phyloP scores from a whole-genome alignment of 2,888 invertebrate genomes.

The Philereme transversata region DNA sequence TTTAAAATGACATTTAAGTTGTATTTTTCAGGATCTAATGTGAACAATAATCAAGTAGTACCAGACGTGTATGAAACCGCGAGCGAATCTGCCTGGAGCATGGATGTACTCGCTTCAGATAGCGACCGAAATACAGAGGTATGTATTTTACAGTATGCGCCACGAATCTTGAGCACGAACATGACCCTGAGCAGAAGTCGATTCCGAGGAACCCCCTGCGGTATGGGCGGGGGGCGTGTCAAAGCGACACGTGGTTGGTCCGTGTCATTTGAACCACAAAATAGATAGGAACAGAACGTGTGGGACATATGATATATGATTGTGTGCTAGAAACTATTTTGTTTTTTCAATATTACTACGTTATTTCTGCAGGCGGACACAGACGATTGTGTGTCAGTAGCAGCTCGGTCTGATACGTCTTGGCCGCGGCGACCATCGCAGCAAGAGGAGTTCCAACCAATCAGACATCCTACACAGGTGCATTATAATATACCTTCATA shows the following conservation, averaged over 20 bases:
- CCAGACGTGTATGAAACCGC: conserved; percentile 95
- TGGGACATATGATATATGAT: no score
- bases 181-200: no score
- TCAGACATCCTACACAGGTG: conserved; percentile 41
- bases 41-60: conserved; percentile 59
- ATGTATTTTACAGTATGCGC: background rate
- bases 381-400: conserved; percentile 86
- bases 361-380: conserved; percentile 77
- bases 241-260: no score
- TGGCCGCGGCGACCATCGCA: conserved; percentile 82
- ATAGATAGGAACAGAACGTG: no score
- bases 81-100: conserved; percentile 98
- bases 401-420: conserved; percentile 89
- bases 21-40: conserved; percentile 47
- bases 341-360: no score
- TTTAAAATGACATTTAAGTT: no score
- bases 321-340: no score
- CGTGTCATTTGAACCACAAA: no score
- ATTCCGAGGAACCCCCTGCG: no score
- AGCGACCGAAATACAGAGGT: conserved; percentile 96
- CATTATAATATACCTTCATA: background rate
- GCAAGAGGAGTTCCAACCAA: conserved; percentile 59
- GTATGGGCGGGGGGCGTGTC: no score
- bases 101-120: conserved; percentile 96
- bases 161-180: no score